Percentiles rank a stretch among this genome's conserved stretches.
Evolutionary conservation across 2,888 invertebrate species (phyloP).

Genomic region (Sycophila texana): DNA sequence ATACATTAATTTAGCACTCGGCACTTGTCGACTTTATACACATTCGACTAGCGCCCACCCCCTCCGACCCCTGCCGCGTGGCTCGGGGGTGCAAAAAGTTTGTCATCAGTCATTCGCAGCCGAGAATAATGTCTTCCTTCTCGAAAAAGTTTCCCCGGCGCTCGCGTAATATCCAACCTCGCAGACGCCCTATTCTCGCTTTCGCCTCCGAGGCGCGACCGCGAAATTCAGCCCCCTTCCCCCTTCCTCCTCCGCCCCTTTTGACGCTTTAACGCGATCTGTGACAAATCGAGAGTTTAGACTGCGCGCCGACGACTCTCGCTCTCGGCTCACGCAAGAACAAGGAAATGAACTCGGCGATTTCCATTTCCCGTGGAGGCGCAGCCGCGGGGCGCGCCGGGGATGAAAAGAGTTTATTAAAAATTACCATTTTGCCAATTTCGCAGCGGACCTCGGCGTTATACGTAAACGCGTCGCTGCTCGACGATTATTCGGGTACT

Average conservation of each 20-base stretch:
- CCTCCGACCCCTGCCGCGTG: background rate
- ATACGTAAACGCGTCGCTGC: background rate
- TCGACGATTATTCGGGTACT: background rate
- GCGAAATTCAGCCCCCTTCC: background rate
- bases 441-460: no score
- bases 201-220: background rate
- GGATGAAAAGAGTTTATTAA: slow-evolving; percentile 46
- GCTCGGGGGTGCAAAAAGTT: background rate
- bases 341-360: slow-evolving; percentile 56
- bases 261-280: slow-evolving; percentile 47
- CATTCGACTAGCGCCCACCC: background rate
- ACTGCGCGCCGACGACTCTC: slow-evolving; percentile 20
- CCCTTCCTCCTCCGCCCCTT: background rate
- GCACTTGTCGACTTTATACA: slow-evolving; percentile 17
- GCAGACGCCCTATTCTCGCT: background rate
- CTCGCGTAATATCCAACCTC: slow-evolving; percentile 30
- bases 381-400: background rate
- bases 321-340: slow-evolving; percentile 50
- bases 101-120: slow-evolving; percentile 43
- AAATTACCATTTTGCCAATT: slow-evolving; percentile 33
- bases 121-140: slow-evolving; percentile 36
- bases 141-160: slow-evolving; percentile 48
- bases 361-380: slow-evolving; percentile 51
- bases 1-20: slow-evolving; percentile 27
- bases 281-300: slow-evolving; percentile 54